Base-by-base conservation (phyloP, 2,113 vertebrate genomes). In the Procavia capensis region DNA sequence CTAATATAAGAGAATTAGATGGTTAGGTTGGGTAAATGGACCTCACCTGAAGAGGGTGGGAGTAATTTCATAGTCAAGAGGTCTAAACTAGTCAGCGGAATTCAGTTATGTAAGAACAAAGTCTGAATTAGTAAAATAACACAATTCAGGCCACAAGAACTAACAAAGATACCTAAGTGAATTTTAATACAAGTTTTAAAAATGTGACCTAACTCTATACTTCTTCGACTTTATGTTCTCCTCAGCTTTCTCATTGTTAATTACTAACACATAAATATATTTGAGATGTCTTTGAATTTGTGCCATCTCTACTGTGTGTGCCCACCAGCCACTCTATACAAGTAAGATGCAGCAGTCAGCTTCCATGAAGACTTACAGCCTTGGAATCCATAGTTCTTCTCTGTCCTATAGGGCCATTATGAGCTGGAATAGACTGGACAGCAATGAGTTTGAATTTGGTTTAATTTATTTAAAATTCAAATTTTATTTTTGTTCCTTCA, bases 111-210 rank as follows among this genome's bases (percentile, higher is more conserved):
- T 57, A 47, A 92, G 36, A 97, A 14, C 19, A 95, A 96, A 95
- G n/a, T 2, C 50, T 41, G 1, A 72, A 34, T 78, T 81, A 64
- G 43, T 95, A 92, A 93, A 87, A 83, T 9, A 87, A 81, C 24
- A 63, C 45, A 90, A 39, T 70, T 82, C 29, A 86, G 24, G 1
- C 39, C 90, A 39, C 2, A 90, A 66, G 43, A 92, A 84, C 57
- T 75, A 87, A 74, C 39, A 74, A 39, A 64, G 54, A 85, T 5
- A 39, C 34, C 43, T 66, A 83, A 57, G 27, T 70, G n/a, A 91
- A 70, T 96, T 89, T 79, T 76, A 68, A 86, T 45, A 80, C 47
- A 93, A 94, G 66, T 7, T 85, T 91, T 7, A 91, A 91, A 88
- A 72, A 50, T 64, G 22, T 61, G n/a, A 66, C 57, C 22, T 54